These are phyloP conservation scores for Oceanodroma leucorhoa DNA, from an alignment of 2,797 vertebrate genomes.

Conservation along the genomic window DNA sequence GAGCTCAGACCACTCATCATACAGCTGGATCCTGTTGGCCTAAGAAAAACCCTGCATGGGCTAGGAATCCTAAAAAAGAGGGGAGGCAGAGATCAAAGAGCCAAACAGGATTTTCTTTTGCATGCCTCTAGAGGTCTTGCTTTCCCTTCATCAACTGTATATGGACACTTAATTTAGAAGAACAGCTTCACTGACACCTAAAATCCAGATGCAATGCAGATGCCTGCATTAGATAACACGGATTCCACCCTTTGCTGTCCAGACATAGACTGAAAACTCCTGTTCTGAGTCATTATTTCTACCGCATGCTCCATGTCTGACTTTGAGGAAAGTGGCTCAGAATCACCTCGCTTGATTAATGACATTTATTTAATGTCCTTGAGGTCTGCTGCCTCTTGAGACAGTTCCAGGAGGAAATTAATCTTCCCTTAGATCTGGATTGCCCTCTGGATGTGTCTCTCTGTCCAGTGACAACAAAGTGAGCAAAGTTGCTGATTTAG, in stretches of 20 bases:
- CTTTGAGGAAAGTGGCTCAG: not conserved
- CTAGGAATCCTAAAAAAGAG: not conserved
- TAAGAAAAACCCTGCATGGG: not conserved
- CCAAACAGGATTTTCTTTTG: not conserved
- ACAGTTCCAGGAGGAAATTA: not conserved
- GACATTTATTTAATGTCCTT: not conserved
- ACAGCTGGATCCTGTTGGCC: not conserved
- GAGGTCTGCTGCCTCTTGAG: not conserved
- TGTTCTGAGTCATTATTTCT: not conserved
- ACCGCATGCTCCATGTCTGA: not conserved
- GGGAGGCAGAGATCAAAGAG: not conserved
- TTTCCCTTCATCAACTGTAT: not conserved
- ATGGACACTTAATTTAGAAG: not conserved
- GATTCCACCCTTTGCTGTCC: not conserved
- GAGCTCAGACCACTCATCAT: not conserved
- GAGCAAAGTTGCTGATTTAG: not conserved
- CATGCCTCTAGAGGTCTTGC: not conserved
- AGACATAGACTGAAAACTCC: not conserved
- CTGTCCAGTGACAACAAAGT: not conserved
- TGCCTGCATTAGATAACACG: not conserved
- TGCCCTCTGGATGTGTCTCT: not conserved
- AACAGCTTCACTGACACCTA: not conserved
- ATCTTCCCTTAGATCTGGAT: not conserved
- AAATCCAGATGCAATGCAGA: not conserved
- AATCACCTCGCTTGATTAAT: not conserved